Base-by-base conservation (phyloP, 1,140 invertebrate genomes). In the Lepidurus couesii region DNA sequence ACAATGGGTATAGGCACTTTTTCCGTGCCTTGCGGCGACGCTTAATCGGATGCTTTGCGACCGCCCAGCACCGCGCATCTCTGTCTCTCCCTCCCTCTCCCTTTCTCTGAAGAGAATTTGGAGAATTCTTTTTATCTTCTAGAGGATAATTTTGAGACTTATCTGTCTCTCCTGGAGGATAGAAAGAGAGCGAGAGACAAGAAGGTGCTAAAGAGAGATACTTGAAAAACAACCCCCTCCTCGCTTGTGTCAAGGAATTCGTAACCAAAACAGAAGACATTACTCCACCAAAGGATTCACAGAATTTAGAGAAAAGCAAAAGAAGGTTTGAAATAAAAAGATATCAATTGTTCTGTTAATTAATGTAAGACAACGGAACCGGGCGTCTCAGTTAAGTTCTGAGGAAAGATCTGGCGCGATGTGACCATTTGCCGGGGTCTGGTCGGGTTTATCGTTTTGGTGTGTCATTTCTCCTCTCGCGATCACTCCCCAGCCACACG, bases 21-120 rank as follows among this genome's bases (percentile, higher is more conserved):
- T 65, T 65, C 16, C n/a, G 53, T 65, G 53, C 53, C 53, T 21
- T 65, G 53, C 53, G 53, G 53, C 53, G 53, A 65, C 53, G 53
- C 53, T 65, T 65, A 65, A 65, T 65, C 53, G 53, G 53, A 65
- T 65, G 53, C 53, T 65, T 65, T 65, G 53, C 16, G 53, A 21
- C 13, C 21, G 53, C 16, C 53, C 53, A 10, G 53, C n/a, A 21
- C 53, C 53, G 53, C 53, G 53, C 53, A 21, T 65, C 53, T 65
- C 53, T 21, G 13, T 16, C 9, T 65, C 21, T 65, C 53, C 47
- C 1, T 65, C 21, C 21, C 53, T 65, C 21, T 65, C 47, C 47
- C 47, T 16, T 5, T 65, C 21, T 65, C 21, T 65, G 5, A 65
- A 34, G 34, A 4, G 34, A 34, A 34, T 34, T 34, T 34, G 34